Evolutionary conservation across 2,797 vertebrate species (phyloP).

Genomic region (Heterohyrax brucei): DNA sequence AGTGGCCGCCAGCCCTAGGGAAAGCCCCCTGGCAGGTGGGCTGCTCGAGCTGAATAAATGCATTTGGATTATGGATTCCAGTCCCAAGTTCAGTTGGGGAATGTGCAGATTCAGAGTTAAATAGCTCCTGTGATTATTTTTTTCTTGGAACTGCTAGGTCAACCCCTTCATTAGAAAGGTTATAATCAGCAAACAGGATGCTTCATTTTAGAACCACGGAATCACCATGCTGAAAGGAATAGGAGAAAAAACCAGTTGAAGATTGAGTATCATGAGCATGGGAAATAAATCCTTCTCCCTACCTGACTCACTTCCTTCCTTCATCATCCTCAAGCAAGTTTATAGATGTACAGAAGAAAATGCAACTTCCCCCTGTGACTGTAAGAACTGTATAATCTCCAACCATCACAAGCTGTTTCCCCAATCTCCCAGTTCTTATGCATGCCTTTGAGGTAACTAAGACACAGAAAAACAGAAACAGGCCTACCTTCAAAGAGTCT

Average conservation of each 20-base stretch:
- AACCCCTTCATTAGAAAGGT: slow-evolving; percentile 57
- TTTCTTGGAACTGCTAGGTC: neutral
- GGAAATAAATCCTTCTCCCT: neutral
- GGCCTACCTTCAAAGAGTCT: neutral
- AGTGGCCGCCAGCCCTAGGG: neutral
- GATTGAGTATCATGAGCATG: fast-evolving
- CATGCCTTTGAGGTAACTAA: neutral
- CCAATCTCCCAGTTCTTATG: neutral
- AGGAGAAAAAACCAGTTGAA: neutral
- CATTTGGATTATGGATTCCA: neutral
- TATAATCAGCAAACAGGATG: slow-evolving; percentile 9
- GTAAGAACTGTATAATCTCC: neutral
- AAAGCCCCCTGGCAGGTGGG: neutral
- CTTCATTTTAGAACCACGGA: neutral
- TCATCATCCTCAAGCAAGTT: neutral
- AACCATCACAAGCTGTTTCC: neutral
- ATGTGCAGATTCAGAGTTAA: slow-evolving; percentile 1
- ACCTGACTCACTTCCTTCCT: neutral
- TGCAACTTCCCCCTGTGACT: neutral
- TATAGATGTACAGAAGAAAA: neutral
- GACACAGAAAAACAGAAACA: neutral
- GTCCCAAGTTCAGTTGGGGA: neutral
- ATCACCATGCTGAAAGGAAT: neutral
- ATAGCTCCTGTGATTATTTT: neutral
- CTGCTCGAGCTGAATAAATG: neutral